Conservation (phyloP, 2,797 vertebrate species). For the Typhlichthys subterraneus region DNA sequence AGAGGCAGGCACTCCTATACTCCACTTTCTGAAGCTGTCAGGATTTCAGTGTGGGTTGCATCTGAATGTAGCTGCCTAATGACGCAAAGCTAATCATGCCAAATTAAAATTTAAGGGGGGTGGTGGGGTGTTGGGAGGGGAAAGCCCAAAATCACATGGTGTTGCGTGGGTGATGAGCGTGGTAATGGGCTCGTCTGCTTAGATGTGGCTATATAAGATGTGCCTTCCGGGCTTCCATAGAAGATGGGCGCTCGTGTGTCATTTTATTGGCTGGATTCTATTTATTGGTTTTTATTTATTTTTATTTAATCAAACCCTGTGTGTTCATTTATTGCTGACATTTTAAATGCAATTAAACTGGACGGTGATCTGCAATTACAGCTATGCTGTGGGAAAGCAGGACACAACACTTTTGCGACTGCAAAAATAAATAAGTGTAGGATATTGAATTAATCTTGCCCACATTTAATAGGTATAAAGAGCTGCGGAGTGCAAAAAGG, state of each 20-base stretch:
- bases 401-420: background rate
- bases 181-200: constrained; percentile 88
- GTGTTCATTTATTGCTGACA: constrained; percentile 91
- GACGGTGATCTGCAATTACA: constrained; percentile 84
- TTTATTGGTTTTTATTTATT: constrained; percentile 52
- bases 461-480: constrained; percentile 91
- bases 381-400: constrained; percentile 80
- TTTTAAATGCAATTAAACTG: constrained; percentile 89
- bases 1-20: constrained; percentile 84
- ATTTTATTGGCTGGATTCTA: constrained; percentile 84
- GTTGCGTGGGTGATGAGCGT: constrained; percentile 86
- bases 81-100: constrained; percentile 99
- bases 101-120: constrained; percentile 95
- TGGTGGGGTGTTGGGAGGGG: constrained; percentile 40
- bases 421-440: constrained; percentile 91
- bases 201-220: constrained; percentile 92
- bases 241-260: constrained; percentile 83
- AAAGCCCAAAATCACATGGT: constrained; percentile 91
- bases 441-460: constrained; percentile 90
- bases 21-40: constrained; percentile 89
- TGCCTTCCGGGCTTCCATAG: constrained; percentile 89
- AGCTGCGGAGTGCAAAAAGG: constrained; percentile 60
- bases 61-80: constrained; percentile 94
- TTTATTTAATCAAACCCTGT: constrained; percentile 87
- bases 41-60: constrained; percentile 83